Base-by-base conservation (phyloP, 2,888 invertebrate species). In the Eupithecia tripunctaria region DNA sequence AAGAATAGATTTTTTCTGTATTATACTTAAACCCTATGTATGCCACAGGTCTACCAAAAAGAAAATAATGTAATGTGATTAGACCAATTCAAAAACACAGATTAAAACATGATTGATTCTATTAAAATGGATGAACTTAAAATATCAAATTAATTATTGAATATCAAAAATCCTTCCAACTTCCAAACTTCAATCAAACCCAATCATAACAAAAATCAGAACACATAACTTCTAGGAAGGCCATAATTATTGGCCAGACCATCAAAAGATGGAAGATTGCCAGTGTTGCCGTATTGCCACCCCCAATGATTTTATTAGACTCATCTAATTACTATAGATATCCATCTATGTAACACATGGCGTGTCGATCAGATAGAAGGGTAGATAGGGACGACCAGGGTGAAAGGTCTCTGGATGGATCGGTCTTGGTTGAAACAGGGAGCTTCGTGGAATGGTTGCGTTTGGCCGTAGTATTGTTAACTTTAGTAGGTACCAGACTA, bases 281-380 rank as follows among this genome's bases (percentile, higher is more conserved):
- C 27, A 41, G 38, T 41, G 14, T 14, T 41, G 38, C 38, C 38
- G 27, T 21, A 21, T 21, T n/a, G n/a, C 51, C 21, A 63, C 76
- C 80, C 81, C 82, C 84, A 88, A 91, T 89, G 88, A 91, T 91
- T 91, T 91, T 91, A 91, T 92, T 91, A 91, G 84, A 84, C 84
- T 89, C 91, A 92, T 92, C 92, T 92, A 92, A 93, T 93, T 92
- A 92, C 88, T 86, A 84, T 85, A 85, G 92, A 92, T 92, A 32
- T 5, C 3, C 36, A n/a, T 41, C 74, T 90, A 92, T 92, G 90
- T 76, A 84, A 85, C 91, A 92, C 87, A 91, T 92, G 92, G 87
- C 87, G 82, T 79, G 82, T 78, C 21, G 56, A 25, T 56, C 47
- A 71, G 89, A 88, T 89, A 69, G 71, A 74, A 78, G 86, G 82